Percentiles rank a stretch among this genome's conserved stretches.
These are phyloP conservation scores for Cacoxenus indagator DNA, from an alignment of 2,888 invertebrate species.

Conservation along the genomic window DNA sequence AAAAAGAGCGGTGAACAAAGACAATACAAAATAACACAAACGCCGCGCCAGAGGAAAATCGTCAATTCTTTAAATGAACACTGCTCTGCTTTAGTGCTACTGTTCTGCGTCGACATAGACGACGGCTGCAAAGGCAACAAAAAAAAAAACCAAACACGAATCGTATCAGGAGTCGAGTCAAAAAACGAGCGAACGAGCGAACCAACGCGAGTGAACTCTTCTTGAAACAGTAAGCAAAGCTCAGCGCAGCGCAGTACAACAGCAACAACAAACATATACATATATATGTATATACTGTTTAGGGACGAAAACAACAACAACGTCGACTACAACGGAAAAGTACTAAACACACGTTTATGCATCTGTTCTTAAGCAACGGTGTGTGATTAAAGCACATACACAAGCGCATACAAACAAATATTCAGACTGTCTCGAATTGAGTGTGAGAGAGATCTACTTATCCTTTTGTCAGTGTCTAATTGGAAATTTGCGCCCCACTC, in stretches of 20 bases:
- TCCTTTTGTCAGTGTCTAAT: too few species aligned
- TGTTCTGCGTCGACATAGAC: constrained; percentile 37
- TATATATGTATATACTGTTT: constrained; percentile 41
- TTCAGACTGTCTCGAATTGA: background rate
- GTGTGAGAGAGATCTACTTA: too few species aligned
- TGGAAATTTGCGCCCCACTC: background rate
- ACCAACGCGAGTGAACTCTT: constrained; percentile 10
- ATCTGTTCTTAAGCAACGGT: constrained; percentile 4
- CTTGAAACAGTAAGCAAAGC: background rate
- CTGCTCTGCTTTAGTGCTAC: constrained; percentile 15
- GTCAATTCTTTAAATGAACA: constrained; percentile 26
- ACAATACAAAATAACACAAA: too few species aligned
- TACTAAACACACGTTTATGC: constrained; percentile 37
- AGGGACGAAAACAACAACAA: constrained; percentile 45
- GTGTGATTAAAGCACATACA: background rate
- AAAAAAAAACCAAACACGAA: constrained; percentile 29
- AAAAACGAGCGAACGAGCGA: constrained; percentile 7
- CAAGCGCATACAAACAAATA: background rate
- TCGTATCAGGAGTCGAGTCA: constrained; percentile 33
- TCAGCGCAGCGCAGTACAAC: background rate
- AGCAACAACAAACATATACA: constrained; percentile 23
- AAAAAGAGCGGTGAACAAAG: background rate
- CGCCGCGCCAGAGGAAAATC: too few species aligned
- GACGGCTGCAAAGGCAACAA: constrained; percentile 27
- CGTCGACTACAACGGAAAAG: constrained; percentile 49